phyloP scores from a whole-genome alignment of 2,888 invertebrate species.

The Polyommatus iphigenia region DNA sequence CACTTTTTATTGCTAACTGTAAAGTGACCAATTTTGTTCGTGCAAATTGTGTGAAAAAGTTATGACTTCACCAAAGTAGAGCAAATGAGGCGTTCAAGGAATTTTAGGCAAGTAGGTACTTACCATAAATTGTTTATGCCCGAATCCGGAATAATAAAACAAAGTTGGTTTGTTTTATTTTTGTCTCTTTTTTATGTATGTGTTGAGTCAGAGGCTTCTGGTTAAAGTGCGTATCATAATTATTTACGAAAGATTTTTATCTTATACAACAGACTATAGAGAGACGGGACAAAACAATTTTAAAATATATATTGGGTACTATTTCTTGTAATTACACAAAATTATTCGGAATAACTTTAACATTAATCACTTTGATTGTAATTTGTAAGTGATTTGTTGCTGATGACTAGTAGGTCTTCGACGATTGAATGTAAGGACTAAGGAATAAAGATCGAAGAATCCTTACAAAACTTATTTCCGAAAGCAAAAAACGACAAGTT shows the following conservation, averaged over 20 bases:
- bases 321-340: neutral
- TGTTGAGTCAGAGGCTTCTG: neutral
- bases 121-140: constrained; percentile 18
- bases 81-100: constrained; percentile 14
- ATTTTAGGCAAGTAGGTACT: constrained; percentile 1
- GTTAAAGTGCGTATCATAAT: neutral
- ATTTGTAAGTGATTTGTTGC: neutral
- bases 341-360: neutral
- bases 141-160: constrained; percentile 18
- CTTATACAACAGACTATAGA: too few relatives aligned
- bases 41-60: constrained; percentile 28
- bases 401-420: neutral
- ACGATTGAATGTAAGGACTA: neutral
- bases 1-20: constrained; percentile 24
- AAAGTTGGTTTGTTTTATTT: constrained; percentile 4
- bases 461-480: neutral
- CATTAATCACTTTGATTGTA: neutral
- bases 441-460: neutral
- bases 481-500: neutral
- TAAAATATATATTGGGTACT: neutral
- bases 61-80: neutral
- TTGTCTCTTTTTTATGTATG: neutral
- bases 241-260: too few relatives aligned
- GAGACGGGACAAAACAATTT: neutral
- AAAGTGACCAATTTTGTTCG: constrained; percentile 17